These are phyloP conservation scores for Cathartes aura DNA, from an alignment of 2,113 vertebrate species.

Conservation along the genomic window DNA sequence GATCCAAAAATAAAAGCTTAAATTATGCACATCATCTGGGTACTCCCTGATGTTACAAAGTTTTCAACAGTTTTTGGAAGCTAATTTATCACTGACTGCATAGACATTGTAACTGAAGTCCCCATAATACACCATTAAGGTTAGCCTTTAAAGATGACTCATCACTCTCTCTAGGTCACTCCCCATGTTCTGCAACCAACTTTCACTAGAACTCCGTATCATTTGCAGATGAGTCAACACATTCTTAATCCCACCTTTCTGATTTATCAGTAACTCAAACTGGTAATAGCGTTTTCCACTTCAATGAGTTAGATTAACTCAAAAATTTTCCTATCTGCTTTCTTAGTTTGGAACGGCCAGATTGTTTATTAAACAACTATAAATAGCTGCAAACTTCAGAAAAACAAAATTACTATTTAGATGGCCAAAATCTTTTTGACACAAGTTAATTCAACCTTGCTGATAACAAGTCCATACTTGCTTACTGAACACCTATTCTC, in stretches of 20 bases:
- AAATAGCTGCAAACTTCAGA: background rate
- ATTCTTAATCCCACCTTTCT: background rate
- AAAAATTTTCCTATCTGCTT: background rate
- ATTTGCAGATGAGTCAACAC: background rate
- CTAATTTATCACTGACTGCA: background rate
- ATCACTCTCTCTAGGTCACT: background rate
- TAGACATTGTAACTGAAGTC: rapidly evolving
- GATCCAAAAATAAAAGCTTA: background rate
- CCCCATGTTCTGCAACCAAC: background rate
- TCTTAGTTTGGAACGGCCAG: background rate
- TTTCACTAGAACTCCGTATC: background rate
- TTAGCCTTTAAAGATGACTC: background rate
- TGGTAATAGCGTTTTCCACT: background rate
- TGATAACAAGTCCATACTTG: background rate
- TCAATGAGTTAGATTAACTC: background rate
- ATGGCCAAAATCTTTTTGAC: background rate
- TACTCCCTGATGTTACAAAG: background rate
- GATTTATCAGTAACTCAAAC: background rate
- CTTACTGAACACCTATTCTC: background rate
- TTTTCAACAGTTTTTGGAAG: background rate
- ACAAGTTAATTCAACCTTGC: background rate
- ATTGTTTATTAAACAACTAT: background rate
- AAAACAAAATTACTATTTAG: background rate
- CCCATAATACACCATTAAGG: background rate
- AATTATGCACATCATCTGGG: background rate